Base-by-base conservation (phyloP, 1,140 invertebrate genomes). In the Fragariocoptes setiger region DNA sequence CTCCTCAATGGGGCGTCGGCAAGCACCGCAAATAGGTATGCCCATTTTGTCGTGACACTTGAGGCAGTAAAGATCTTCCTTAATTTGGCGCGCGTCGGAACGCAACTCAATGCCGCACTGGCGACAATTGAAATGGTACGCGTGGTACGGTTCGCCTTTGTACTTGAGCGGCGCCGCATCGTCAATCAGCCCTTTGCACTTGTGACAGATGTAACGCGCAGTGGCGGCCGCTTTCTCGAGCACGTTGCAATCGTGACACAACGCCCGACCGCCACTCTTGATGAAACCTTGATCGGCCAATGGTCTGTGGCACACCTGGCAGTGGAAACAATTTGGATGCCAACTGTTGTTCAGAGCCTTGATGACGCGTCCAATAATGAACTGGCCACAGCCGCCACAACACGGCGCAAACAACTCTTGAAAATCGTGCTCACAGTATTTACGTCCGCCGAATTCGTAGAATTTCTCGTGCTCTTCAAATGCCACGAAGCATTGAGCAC, bases 1-100 rank as follows among this genome's bases (percentile, higher is more conserved):
- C 56, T 94, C 86, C 57, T 94, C 85, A 46, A 94, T 88, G 1
- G 85, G 85, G 16, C 85, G 69, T 19, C 86, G 71, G 58, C 88
- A 95, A 38, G 86, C 86, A 21, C 86, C 86, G 59, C 88, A 97
- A 48, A 97, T 95, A 1, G 68, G 66, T 42, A 71, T 69, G 17
- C 90, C 90, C 86, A 97, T 95, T 62, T 95, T 95, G 55, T 97
- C 90, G 57, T 97, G 88, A 52, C 90, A 99, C 43, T 86, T 69
- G 19, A 97, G 63, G 55, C 92, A 99, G 56, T 92, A 97, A 4
- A 97, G 60, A 53, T 95, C 86, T 50, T 74, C 79, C 58, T 80
- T 76, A 18, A 92, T 78, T 62, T 97, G 88, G 39, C 88, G 62
- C 4, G 86, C 86, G 53, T 83, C 85, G 36, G 76, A 72, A 39